Conservation (phyloP, 2,888 invertebrate species). For the Rhyacophila evoluta region DNA sequence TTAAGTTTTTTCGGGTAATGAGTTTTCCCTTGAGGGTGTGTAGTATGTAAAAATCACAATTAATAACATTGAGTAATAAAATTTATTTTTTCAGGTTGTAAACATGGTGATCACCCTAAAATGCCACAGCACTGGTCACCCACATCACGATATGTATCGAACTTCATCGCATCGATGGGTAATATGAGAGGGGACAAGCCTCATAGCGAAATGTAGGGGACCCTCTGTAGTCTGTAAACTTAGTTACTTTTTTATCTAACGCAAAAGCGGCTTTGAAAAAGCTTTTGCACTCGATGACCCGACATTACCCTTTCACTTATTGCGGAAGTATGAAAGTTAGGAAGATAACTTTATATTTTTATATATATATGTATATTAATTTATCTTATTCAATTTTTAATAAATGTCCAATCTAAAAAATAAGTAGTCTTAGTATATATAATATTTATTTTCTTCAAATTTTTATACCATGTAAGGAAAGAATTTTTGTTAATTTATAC, state of each 20-base stretch:
- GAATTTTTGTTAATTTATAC: no score
- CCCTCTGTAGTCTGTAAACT: background rate
- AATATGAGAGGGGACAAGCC: background rate
- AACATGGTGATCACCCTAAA: background rate
- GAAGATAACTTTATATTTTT: no score
- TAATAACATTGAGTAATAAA: background rate
- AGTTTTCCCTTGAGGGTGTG: background rate
- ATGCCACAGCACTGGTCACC: background rate
- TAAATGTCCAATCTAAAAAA: no score
- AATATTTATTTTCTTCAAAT: no score
- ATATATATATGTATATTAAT: no score
- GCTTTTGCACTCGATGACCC: conserved; percentile 14
- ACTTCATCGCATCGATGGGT: conserved; percentile 17
- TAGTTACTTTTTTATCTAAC: conserved; percentile 5
- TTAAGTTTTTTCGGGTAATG: no score
- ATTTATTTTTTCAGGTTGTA: background rate
- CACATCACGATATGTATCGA: conserved; percentile 1
- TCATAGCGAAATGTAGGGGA: conserved; percentile 15
- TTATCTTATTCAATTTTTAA: no score
- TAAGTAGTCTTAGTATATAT: no score
- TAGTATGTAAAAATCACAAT: background rate
- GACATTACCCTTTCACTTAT: conserved; percentile 10
- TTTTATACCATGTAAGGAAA: no score
- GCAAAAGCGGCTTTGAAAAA: background rate
- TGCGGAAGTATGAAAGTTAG: background rate